A percentile compares a stretch with the other conserved stretches of the same genome.
These are phyloP conservation scores for Prolemur simus DNA, from an alignment of 2,113 vertebrate genomes.

Conservation along the genomic window DNA sequence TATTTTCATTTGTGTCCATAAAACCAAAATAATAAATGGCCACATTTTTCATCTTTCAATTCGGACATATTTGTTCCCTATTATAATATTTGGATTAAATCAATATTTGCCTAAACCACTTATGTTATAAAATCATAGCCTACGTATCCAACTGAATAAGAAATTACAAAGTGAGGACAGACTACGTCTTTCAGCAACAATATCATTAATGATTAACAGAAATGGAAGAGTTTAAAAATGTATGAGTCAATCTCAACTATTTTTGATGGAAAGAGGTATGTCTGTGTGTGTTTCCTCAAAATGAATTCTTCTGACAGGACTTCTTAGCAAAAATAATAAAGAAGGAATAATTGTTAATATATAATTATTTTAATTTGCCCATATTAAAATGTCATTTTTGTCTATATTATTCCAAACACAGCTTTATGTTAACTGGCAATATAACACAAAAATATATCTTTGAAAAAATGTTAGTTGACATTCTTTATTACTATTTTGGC, in stretches of 20 bases:
- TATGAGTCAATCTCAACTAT: neutral
- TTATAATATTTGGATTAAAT: neutral
- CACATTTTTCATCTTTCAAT: neutral
- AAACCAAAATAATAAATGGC: neutral
- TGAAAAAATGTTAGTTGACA: neutral
- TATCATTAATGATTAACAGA: slow-evolving; percentile 48
- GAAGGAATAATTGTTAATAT: neutral
- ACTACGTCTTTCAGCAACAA: neutral
- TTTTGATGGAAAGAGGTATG: slow-evolving; percentile 35
- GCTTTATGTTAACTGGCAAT: neutral
- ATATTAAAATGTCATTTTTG: neutral
- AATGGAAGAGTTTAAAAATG: slow-evolving; percentile 42
- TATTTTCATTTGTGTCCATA: neutral
- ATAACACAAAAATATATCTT: neutral
- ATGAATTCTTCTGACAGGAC: neutral
- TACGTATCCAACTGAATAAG: neutral
- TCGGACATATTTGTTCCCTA: neutral
- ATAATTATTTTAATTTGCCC: neutral
- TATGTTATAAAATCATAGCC: neutral
- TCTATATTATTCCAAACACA: neutral
- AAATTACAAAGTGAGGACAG: neutral
- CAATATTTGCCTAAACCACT: neutral
- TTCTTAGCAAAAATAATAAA: neutral
- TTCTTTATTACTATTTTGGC: neutral
- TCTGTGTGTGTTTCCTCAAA: neutral